A percentile compares a stretch with the other conserved stretches of the same genome.
Conservation (phyloP, 2,797 vertebrate genomes). For the Lophius americanus region DNA sequence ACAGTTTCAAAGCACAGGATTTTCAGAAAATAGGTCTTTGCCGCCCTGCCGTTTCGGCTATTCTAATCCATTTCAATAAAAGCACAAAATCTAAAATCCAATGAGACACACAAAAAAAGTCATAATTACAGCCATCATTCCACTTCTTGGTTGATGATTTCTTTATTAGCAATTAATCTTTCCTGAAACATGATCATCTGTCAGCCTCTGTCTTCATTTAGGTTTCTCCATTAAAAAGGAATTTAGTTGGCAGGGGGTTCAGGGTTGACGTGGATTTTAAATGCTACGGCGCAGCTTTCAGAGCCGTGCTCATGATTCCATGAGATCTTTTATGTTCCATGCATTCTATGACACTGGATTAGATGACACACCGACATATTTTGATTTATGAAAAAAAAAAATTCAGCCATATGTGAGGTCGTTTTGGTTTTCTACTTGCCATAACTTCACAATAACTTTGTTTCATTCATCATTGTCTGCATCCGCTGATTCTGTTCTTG, state of each 20-base stretch:
- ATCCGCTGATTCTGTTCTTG: too few relatives aligned
- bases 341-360: neutral
- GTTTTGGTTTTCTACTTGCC: too few relatives aligned
- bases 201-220: slow-evolving; percentile 23
- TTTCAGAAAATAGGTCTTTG: slow-evolving; percentile 70
- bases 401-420: too few relatives aligned
- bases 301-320: slow-evolving; percentile 9
- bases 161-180: slow-evolving; percentile 54
- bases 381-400: neutral
- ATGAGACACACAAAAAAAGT: slow-evolving; percentile 45
- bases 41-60: slow-evolving; percentile 55
- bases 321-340: slow-evolving; percentile 28
- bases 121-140: slow-evolving; percentile 48
- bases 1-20: slow-evolving; percentile 69
- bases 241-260: neutral
- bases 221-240: slow-evolving; percentile 22
- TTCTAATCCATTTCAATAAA: slow-evolving; percentile 74
- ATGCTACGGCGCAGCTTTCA: neutral
- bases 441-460: too few relatives aligned
- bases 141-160: slow-evolving; percentile 57
- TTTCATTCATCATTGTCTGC: too few relatives aligned
- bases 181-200: slow-evolving; percentile 44
- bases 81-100: slow-evolving; percentile 57
- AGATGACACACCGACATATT: neutral
- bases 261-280: neutral